Base-by-base conservation (phyloP, 2,113 vertebrate species). In the Ancistrus triradiatus region DNA sequence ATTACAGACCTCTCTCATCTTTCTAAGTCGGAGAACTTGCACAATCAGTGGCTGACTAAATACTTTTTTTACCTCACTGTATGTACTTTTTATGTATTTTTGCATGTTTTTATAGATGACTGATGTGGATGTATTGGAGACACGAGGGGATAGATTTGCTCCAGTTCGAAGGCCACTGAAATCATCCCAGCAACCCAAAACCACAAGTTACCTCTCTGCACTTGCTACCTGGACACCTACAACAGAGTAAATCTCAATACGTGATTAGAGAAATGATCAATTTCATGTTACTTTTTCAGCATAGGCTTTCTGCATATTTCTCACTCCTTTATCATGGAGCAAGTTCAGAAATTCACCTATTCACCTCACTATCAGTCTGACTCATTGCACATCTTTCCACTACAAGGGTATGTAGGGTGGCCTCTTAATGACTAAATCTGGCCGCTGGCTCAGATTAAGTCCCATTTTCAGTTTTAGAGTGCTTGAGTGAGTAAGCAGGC, bases 131-230 rank as follows among this genome's bases (percentile, higher is more conserved):
- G 37, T 77, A 15, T 68, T 90, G 70, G 59, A 77, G 42, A 59
- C 84, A 37, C 75, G 63, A 82, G 86, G 83, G 76, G 77, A n/a
- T 21, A 22, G 50, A 35, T 59, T 70, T 21, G 43, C 73, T 66
- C 31, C 67, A 72, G 48, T 73, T 28, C 61, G 21, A 37, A 70
- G 71, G 66, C 50, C 55, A 7, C 50, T 18, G 40, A 67, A 13
- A 28, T 38, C 22, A 15, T 44, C 40, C 25, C 61, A 10, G 62
- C 82, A 68, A 57, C 4, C 15, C 63, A 52, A 19, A 51, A 48
- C 58, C 51, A 47, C 78, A 25, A 57, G 79, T 14, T 61, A 62
- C 38, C 68, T 78, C 22, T 40, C 76, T 64, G 18, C 60, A 1
- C 72, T 78, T 68, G 19, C 44, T 24, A 67, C 15, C 35, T 43